A percentile compares a stretch with the other conserved stretches of the same genome.
Conservation (phyloP, 92 coral and sea anemone genomes). For the Epizoanthus rinbou region DNA sequence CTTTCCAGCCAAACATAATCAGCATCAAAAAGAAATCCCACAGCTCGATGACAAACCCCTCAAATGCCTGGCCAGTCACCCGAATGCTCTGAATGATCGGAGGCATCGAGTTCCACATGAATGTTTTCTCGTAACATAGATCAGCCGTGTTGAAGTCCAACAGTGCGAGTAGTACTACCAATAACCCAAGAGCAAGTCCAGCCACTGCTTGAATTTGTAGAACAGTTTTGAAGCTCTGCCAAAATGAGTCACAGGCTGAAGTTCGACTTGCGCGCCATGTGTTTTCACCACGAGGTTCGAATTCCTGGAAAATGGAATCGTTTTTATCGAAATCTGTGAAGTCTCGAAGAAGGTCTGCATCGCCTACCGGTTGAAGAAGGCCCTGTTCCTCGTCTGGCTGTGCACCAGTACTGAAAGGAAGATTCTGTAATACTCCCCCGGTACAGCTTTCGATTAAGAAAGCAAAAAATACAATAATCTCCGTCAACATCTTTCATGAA, state of each 20-base stretch:
- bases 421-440: conserved; percentile 43
- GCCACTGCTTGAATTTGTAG: conserved; percentile 58
- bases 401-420: background rate
- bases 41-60: conserved; percentile 63
- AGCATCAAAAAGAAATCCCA: conserved; percentile 60
- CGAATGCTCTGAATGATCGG: conserved; percentile 58
- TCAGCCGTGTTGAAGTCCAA: conserved; percentile 76
- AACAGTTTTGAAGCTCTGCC: conserved; percentile 40
- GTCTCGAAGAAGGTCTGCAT: conserved; percentile 26
- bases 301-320: conserved; percentile 73
- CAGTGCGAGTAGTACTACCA: conserved; percentile 53
- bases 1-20: conserved; percentile 52
- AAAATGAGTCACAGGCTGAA: background rate
- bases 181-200: conserved; percentile 48
- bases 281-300: conserved; percentile 48
- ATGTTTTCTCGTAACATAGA: conserved; percentile 56
- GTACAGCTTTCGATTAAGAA: conserved; percentile 54
- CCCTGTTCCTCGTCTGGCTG: conserved; percentile 16
- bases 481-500: background rate
- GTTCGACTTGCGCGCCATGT: conserved; percentile 67
- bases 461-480: conserved; percentile 16
- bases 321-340: conserved; percentile 46
- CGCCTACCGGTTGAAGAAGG: conserved; percentile 19
- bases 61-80: conserved; percentile 50
- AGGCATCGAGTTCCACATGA: conserved; percentile 58